Base-by-base conservation (phyloP, 1,140 invertebrate species). In the Maniola jurtina region DNA sequence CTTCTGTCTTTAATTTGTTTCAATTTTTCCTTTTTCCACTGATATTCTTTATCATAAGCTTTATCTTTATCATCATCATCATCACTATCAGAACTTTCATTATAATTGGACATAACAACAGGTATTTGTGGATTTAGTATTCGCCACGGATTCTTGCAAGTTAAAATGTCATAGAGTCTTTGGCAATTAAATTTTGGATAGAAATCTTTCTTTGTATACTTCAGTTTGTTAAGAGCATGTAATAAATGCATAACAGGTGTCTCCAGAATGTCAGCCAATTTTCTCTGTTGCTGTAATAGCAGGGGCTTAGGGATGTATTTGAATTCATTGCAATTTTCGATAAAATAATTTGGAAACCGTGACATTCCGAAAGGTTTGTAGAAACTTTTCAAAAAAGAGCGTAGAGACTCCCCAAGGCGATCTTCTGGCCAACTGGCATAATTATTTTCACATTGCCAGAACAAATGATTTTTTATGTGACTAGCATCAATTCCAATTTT, bases 391-490 rank as follows among this genome's bases (percentile, higher is more conserved):
- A 96, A 87, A 52, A 96, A 92, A 33, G 92, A 84, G 50, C 93
- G 78, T n/a, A 96, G 73, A 40, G 92, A 93, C 71, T 94, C 92
- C 13, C 95, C 95, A 0, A 95, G 86, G 42, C 93, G 88, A 80
- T 94, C 93, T 70, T 96, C 94, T 0, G 93, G 92, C 95, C 95
- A 96, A 54, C 92, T 93, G 3, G 91, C 91, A 71, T 92, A 93
- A 67, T 94, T 93, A 34, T 93, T 92, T 79, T 97, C 95, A 67
- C 95, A 94, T 82, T 96, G 92, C 94, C 94, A 96, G 78, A 95
- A 96, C n/a, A 97, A 80, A 75, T 95, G 93, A 61, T 94, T 94
- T 61, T 94, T 92, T n/a, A 96, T 92, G 77, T 96, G 95, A 61
- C 93, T 92, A 0, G 86, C 82, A 15, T 92, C 92, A 0, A 95